phyloP scores from a whole-genome alignment of 1,140 invertebrate species.

The Drosophila jambulina region DNA sequence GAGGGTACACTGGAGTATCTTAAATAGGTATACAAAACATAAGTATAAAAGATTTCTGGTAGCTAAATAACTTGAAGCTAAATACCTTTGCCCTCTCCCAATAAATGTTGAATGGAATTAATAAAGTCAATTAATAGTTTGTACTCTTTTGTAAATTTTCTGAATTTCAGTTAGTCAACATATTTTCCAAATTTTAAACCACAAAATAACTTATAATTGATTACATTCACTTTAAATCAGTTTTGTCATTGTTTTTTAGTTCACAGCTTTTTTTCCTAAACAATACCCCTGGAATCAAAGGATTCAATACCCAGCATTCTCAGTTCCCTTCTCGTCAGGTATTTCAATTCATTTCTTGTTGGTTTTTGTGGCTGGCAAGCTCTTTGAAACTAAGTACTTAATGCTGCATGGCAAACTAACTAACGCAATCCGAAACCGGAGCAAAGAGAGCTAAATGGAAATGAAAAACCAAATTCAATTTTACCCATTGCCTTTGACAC shows the following conservation, averaged over 20 bases:
- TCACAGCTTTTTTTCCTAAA: not conserved
- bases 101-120: too few relatives aligned
- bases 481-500: slow-evolving; percentile 62
- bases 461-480: slow-evolving; percentile 77
- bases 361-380: slow-evolving; percentile 16
- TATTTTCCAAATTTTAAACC: not conserved
- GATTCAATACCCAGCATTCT: not conserved
- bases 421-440: slow-evolving; percentile 36
- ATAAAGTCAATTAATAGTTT: not conserved
- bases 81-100: not conserved
- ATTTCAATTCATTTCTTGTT: slow-evolving; percentile 19
- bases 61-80: not conserved
- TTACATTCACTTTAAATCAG: too few relatives aligned
- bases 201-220: too few relatives aligned
- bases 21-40: not conserved
- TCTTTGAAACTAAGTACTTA: slow-evolving; percentile 60
- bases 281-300: slow-evolving; percentile 9
- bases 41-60: not conserved
- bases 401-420: slow-evolving; percentile 47
- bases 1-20: not conserved
- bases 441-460: slow-evolving; percentile 56
- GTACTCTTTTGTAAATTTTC: too few relatives aligned
- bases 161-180: not conserved
- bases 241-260: not conserved
- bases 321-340: slow-evolving; percentile 1